Base-by-base conservation (phyloP, 2,797 vertebrate species). In the Phrynocephalus vlangalii region DNA sequence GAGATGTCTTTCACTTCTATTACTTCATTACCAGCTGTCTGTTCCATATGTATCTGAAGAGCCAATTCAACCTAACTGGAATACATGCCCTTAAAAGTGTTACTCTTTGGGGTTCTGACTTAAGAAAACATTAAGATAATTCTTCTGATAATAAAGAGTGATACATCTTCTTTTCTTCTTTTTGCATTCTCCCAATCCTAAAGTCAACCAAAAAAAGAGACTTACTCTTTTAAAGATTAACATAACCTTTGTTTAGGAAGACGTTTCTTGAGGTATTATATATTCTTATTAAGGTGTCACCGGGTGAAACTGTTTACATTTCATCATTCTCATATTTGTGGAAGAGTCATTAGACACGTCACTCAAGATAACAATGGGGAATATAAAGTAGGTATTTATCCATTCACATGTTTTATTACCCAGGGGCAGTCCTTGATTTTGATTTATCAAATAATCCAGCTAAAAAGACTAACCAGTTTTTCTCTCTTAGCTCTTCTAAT, bases 271-370 rank as follows among this genome's bases (percentile, higher is more conserved):
- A 30, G 87, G 11, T 66, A 79, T 79, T 84, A 72, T 52, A 60
- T 50, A 63, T 79, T 88, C 83, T 88, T 84, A 79, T 84, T 84
- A 84, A 84, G 68, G 9, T 44, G n/a, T 60, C 50, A 82, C 63
- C 50, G 28, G 30, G 60, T 63, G 77, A 28, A 72, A 72, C 48
- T 83, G 52, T 79, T 86, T 71, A 79, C 68, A 70, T 66, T 75
- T 70, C 52, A 76, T 77, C 68, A 38, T 82, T 82, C 24, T 52
- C 38, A 77, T 83, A 63, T 82, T 77, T 20, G 33, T 50, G 38
- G 50, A 82, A n/a, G 8, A 48, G 38, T 78, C 38, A 70, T 85
- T 82, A 86, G 48, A 70, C 38, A 15, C 82, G 66, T 77, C 79
- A 82, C 48, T 78, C 73, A 82, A 72, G 52, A 68, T 82, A 82